Evolutionary conservation across 2,888 invertebrate species (phyloP).

Genomic region (Tineola bisselliella): DNA sequence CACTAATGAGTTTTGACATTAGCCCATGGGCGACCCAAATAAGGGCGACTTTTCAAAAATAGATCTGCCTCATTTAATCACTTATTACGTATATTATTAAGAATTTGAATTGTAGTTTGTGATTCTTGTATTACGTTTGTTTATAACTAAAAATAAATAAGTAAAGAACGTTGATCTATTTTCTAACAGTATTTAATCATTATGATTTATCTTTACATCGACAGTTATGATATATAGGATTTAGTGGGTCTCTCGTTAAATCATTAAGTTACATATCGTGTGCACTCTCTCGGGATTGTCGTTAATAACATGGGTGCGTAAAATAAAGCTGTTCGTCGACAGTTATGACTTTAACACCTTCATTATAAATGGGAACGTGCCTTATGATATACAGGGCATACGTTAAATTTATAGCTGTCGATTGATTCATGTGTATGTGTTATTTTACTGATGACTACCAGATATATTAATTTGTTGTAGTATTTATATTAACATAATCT

Average conservation of each 20-base stretch:
- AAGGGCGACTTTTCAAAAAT: neutral
- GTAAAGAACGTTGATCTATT: neutral
- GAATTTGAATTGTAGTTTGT: too few species aligned
- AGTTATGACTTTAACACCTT: conserved; percentile 44
- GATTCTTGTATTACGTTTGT: too few species aligned
- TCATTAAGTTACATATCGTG: conserved; percentile 20
- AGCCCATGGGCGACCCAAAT: conserved; percentile 26
- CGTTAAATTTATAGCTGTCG: neutral
- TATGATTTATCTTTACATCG: neutral
- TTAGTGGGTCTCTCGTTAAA: conserved; percentile 28
- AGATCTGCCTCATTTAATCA: neutral
- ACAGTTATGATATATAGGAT: conserved; percentile 8
- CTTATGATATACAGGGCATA: neutral
- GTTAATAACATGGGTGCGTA: conserved; percentile 30
- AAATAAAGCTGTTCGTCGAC: conserved; percentile 31
- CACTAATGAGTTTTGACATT: conserved; percentile 66
- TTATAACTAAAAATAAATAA: too few species aligned
- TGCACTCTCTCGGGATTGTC: conserved; percentile 16
- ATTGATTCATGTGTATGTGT: neutral
- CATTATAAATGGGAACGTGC: conserved; percentile 18
- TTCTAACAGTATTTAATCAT: conserved; percentile 6
- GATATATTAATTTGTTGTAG: too few species aligned
- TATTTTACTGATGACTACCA: neutral
- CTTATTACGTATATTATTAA: too few species aligned
- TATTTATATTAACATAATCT: too few species aligned